Evolutionary conservation across 1,140 invertebrate species (phyloP).

Genomic region (Phocides pigmalion): DNA sequence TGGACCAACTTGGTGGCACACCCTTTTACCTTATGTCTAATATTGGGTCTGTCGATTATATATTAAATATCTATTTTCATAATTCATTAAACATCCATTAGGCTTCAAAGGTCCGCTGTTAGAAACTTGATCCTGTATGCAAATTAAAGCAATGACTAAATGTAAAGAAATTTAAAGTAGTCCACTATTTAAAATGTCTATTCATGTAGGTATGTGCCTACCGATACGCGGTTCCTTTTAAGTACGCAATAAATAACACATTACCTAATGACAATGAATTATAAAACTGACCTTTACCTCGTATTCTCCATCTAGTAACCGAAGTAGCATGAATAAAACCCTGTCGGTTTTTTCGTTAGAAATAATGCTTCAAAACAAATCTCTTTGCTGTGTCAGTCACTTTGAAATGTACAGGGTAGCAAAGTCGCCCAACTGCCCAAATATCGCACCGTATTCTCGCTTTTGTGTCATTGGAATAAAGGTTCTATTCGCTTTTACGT

Average conservation of each 20-base stretch:
- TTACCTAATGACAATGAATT: conserved; percentile 26
- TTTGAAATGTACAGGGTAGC: conserved; percentile 41
- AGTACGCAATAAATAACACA: conserved; percentile 14
- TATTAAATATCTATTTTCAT: too few species aligned
- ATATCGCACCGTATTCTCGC: neutral
- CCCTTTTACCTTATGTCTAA: too few species aligned
- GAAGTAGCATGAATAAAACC: conserved; percentile 20
- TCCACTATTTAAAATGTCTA: neutral
- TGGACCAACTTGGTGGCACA: too few species aligned
- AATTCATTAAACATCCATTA: too few species aligned
- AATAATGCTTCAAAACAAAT: conserved; percentile 43
- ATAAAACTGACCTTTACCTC: conserved; percentile 38
- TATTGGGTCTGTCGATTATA: too few species aligned
- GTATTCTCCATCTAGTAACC: conserved; percentile 3
- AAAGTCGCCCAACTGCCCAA: neutral
- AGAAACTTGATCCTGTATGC: neutral
- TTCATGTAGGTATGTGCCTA: conserved; percentile 1
- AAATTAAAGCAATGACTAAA: neutral
- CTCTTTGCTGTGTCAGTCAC: conserved; percentile 57
- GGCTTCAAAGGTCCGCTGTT: too few species aligned
- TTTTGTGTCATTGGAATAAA: neutral
- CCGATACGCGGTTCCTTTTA: conserved; percentile 2
- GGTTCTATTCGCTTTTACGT: neutral
- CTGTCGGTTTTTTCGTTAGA: conserved; percentile 13
- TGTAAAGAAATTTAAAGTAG: neutral